Percentiles rank a stretch among this genome's conserved stretches.
Conservation (phyloP, 1,140 invertebrate species). For the Drosophila kanapiae region DNA sequence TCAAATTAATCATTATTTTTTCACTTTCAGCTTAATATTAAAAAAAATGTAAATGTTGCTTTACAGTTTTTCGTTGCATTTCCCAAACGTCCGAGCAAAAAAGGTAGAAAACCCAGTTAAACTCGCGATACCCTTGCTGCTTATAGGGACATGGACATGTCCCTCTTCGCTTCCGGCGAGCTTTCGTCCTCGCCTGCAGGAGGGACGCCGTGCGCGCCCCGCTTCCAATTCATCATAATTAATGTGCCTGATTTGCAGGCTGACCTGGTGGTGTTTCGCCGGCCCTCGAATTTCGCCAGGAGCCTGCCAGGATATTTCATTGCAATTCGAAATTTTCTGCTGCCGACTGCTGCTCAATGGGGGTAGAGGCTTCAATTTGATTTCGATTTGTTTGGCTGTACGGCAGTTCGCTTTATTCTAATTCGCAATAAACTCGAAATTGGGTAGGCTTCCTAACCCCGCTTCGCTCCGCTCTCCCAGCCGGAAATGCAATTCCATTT, state of each 20-base stretch:
- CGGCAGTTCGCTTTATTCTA: slow-evolving; percentile 60
- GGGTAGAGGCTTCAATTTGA: slow-evolving; percentile 51
- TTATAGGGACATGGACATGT: background rate
- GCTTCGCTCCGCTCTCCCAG: too few species aligned
- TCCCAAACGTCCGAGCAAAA: background rate
- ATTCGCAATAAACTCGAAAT: slow-evolving; percentile 64
- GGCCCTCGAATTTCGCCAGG: slow-evolving; percentile 13
- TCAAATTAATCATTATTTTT: background rate
- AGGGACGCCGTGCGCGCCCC: background rate
- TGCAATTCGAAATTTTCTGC: slow-evolving; percentile 28
- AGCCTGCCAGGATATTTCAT: slow-evolving; percentile 25
- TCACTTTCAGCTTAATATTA: background rate
- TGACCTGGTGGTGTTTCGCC: slow-evolving; percentile 26
- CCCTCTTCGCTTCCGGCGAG: background rate
- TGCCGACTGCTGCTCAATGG: too few species aligned
- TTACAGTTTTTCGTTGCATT: background rate
- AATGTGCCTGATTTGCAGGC: slow-evolving; percentile 76
- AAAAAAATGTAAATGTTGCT: background rate
- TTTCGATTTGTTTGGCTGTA: slow-evolving; percentile 59
- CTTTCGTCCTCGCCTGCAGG: background rate
- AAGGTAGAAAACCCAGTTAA: background rate
- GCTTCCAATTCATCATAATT: slow-evolving; percentile 72
- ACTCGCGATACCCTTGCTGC: background rate
- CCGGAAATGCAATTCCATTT: slow-evolving; percentile 39
- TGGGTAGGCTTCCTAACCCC: slow-evolving; percentile 19